phyloP scores from a whole-genome alignment of 92 coral and sea anemone genomes.

The Zoanthus gigantus region DNA sequence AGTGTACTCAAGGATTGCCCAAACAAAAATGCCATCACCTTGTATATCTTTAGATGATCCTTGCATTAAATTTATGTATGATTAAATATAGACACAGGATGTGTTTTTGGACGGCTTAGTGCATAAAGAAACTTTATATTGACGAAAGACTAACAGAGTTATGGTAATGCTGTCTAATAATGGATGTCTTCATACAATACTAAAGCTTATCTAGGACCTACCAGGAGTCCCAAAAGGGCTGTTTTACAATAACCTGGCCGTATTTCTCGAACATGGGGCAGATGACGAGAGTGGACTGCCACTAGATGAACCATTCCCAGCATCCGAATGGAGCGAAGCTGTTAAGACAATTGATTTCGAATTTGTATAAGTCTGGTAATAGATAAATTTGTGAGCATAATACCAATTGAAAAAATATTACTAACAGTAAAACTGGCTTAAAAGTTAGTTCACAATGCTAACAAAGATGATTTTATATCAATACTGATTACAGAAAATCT shows the following conservation, averaged over 20 bases:
- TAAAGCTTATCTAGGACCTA: conserved; percentile 21
- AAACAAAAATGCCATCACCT: too few species aligned
- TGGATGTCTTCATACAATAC: background rate
- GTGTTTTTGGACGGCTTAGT: too few species aligned
- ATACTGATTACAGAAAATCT: too few species aligned
- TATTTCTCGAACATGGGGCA: conserved; percentile 87
- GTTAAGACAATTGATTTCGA: conserved; percentile 4
- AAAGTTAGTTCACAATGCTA: too few species aligned
- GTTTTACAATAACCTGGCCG: conserved; percentile 91
- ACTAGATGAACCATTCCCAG: conserved; percentile 97
- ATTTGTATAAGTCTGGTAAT: background rate
- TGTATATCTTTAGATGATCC: too few species aligned
- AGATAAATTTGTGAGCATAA: background rate
- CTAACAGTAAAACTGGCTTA: too few species aligned
- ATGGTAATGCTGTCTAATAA: background rate
- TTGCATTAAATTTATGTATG: too few species aligned
- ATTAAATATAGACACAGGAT: too few species aligned
- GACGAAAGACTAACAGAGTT: background rate
- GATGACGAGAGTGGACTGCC: conserved; percentile 88
- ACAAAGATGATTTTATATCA: too few species aligned
- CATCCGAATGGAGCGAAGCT: conserved; percentile 95
- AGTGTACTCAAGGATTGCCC: too few species aligned
- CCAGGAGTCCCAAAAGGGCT: conserved; percentile 92
- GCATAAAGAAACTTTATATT: too few species aligned
- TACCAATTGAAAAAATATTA: background rate